Evolutionary conservation across 2,797 vertebrate genomes (phyloP), one percentile per base, ranked within the genome.

Genomic region (Enteromius treurensis): DNA sequence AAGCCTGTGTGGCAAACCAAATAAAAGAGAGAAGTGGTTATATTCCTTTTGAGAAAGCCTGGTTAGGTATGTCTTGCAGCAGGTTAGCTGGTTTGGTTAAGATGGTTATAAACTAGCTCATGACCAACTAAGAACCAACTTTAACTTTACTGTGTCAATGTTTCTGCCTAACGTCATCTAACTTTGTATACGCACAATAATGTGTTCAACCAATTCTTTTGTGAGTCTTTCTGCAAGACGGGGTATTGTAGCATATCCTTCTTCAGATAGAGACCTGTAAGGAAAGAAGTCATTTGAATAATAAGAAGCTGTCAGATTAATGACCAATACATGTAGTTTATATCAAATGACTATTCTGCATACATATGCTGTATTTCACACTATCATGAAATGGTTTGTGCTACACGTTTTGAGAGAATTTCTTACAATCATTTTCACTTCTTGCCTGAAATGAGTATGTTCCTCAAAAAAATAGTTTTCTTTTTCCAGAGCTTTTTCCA

Each of bases 201-300:
- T 95, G 86, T 95, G 95, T 2, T 17, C 4, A 76, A 95, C 95
- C 71, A 96, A 93, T 79, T 96, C 94, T 0, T 58, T 82, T 26
- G 94, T 95, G 45, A 96, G 91, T 55, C 89, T 93, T 9, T 93
- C 89, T 29, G 95, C 95, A 86, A 96, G 85, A 9, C 6, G 0
- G 34, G 93, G 92, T 32, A 96, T 74, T 0, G 95, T 93, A 32
- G 95, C 94, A 73, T 53, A 91, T 8, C 87, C 80, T 58, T 94
- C 89, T 3, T 93, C 82, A 79, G 95, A 7, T 37, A 96, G 77
- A 29, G 23, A 7, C 5, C 85, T 84, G 3, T 34, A 65, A 10
- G 34, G 32, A 23, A 83, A n/a, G 14, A 23, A 9, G 7, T 21
- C 45, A 37, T 49, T 47, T 68, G 0, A 64, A 3, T 62, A 37